Base-by-base conservation (phyloP, 2,888 invertebrate genomes). In the Zele albiditarsus region DNA sequence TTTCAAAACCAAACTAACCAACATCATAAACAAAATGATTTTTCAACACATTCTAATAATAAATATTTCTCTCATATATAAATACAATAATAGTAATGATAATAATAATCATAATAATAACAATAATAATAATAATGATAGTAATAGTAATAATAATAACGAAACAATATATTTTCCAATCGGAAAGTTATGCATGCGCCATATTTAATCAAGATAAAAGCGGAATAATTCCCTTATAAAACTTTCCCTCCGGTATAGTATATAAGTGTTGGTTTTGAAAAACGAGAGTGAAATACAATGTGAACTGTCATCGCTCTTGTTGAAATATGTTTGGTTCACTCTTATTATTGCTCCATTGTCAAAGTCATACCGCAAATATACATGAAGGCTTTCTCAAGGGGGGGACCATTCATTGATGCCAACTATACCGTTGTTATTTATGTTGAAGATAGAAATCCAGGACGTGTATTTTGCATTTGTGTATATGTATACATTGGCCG, bases 371-470 rank as follows among this genome's bases (percentile, higher is more conserved):
- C 28, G 28, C 16, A n/a, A 62, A 62, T 28, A 20, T 33, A 60
- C 8, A 25, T 10, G 23, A 23, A 63, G 63, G 38, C 33, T 63
- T 63, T 63, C 38, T n/a, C 31, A 20, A n/a, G 8, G 6, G 23
- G 42, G 23, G 25, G n/a, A n/a, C 16, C 25, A 16, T 53, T 53
- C 20, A 53, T 53, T 53, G 53, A 23, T 53, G 20, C 10, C 8
- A 6, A 23, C 1, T 70, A n/a, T 27, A 28, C 53, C 1, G n/a
- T 49, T 27, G n/a, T 57, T 20, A 1, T 23, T 12, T 12, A 28
- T 23, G 14, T 23, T 58, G 5, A 16, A 31, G 57, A 33, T 71
- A 71, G 71, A 71, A 71, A 71, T 71, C 62, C 71, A 71, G 71
- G 71, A 71, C 71, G 60, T 71, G 8, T 8, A 53, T 20, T 8